These are phyloP conservation scores for Raja brachyura DNA, from an alignment of 2,113 vertebrate genomes.

Conservation along the genomic window DNA sequence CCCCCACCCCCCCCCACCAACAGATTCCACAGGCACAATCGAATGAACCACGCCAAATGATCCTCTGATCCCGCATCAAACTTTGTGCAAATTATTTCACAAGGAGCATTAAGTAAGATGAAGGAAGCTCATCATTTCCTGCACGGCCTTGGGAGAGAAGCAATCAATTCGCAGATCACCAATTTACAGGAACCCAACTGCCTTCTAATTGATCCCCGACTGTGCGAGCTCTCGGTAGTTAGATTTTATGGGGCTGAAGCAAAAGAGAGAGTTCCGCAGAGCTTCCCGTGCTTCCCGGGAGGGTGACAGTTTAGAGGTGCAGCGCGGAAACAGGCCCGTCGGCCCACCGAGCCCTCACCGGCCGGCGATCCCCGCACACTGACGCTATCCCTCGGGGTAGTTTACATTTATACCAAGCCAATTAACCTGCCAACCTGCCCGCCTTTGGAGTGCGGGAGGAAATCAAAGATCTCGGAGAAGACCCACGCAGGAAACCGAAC, in stretches of 20 bases:
- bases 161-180: neutral
- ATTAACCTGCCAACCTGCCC: no score
- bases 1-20: no score
- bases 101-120: neutral
- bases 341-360: no score
- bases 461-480: no score
- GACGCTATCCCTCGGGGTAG: no score
- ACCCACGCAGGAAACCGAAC: no score
- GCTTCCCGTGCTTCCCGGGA: no score
- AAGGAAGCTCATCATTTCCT: neutral
- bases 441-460: no score
- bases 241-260: neutral
- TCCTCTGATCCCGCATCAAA: neutral
- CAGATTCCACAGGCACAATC: neutral
- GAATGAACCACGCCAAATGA: neutral
- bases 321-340: no score
- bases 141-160: neutral
- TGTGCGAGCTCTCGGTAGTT: no score
- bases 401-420: no score
- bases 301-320: neutral
- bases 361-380: no score
- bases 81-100: neutral
- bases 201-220: neutral
- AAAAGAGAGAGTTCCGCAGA: neutral
- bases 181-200: neutral